Evolutionary conservation across 2,797 vertebrate species (phyloP), one percentile per base, ranked within the genome.

Genomic region (Cercopithecus hamlyni): DNA sequence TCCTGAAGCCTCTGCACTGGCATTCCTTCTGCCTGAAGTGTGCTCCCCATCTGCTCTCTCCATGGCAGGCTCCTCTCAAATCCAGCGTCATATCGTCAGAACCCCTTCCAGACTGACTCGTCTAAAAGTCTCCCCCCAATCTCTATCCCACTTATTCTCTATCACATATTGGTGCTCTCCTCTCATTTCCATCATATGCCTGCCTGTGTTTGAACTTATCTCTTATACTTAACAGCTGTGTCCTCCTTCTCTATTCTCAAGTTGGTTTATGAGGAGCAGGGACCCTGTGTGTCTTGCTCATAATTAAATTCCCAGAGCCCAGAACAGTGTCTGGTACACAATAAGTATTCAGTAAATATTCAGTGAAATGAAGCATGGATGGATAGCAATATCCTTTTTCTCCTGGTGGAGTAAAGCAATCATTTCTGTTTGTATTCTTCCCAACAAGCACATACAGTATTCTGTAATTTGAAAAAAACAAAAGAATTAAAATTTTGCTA

Each of bases 381-480:
- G 11, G 73, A 77, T 61, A 72, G 52, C 7, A 72, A 75, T 67
- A 75, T 94, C 39, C 95, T 75, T 94, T 96, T n/a, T 75, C n/a
- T 19, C 11, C 88, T 91, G 26, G 43, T 85, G 50, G 13, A 91
- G 5, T 89, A 72, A 91, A 85, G 22, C 39, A 93, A 45, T 79
- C 27, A 76, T 7, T 80, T 96, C 86, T 93, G 24, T 88, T 86
- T 94, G 72, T 27, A 9, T 80, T 95, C 41, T 92, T 96, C 61
- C 43, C 93, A 97, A 82, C 5, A 93, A 85, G 58, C 12, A 88
- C 2, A 7, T 61, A 82, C 5, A 41, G 22, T 55, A 90, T 57
- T 94, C 84, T 84, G 11, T n/a, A 85, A 93, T 67, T 90, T n/a
- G 33, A 86, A 94, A 88, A 30, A 89, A 90, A 86, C 11, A 70